Base-by-base conservation (phyloP, 2,888 invertebrate species). In the Polylopha cassiicola region DNA sequence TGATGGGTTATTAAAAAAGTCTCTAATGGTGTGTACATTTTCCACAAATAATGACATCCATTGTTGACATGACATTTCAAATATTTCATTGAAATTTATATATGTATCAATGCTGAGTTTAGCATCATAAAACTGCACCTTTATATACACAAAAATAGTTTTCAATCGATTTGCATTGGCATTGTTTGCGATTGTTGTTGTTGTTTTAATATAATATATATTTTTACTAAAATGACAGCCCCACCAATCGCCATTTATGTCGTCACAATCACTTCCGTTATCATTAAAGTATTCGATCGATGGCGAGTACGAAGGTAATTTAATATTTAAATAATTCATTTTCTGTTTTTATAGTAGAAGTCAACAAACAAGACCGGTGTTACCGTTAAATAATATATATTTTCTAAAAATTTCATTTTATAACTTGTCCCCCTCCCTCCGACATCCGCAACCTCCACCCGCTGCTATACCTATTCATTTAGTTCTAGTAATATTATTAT, bases 81-180 rank as follows among this genome's bases (percentile, higher is more conserved):
- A 15, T 27, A 4, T 11, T 4, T 11, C 32, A 33, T 33, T 21
- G 7, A 33, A 23, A 23, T 10, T 33, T 4, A 33, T 9, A 8
- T 2, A 23, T 6, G 32, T 23, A 7, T 33, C 16, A 8, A 33
- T n/a, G 6, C 9, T 24, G 1, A 33, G 15, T 9, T 11, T 16
- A 6, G 7, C 23, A 16, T 33, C 32, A 16, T 4, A 7, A 9
- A 11, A 23, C 13, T 17, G 23, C 17, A 23, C 10, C 23, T 17
- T 33, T 11, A 33, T 16, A 11, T 33, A 33, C 2, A 33, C 23
- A 17, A 16, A 17, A 16, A 33, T 11, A 11, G 22, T 33, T 23
- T 23, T 33, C 4, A 33, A 16, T 6, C 7, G 9, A 16, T 15
- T 6, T 10, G 9, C 7, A 6, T 17, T 7, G 7, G 3, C 14